These are phyloP conservation scores for Cephalopholis sonnerati DNA, from an alignment of 2,113 vertebrate genomes.

Conservation along the genomic window DNA sequence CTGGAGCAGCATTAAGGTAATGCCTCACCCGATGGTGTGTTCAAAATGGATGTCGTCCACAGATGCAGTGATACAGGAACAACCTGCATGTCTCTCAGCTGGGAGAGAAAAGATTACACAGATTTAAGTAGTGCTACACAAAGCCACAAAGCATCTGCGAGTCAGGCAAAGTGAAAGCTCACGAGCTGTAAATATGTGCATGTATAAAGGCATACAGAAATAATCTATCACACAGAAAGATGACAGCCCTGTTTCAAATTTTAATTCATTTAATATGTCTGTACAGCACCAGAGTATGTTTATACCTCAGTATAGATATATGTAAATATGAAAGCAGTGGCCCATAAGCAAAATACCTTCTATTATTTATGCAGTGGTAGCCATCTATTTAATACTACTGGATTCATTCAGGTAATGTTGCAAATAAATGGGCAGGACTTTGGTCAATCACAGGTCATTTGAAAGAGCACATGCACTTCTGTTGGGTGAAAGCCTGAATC, in stretches of 20 bases:
- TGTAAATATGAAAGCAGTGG: neutral
- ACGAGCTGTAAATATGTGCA: neutral
- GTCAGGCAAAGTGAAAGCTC: neutral
- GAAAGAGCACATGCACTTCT: too few species aligned
- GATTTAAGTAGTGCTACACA: neutral
- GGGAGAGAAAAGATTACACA: constrained; percentile 50
- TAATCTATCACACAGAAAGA: neutral
- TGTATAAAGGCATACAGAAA: neutral
- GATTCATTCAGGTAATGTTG: neutral
- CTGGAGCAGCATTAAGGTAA: neutral
- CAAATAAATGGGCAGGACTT: too few species aligned
- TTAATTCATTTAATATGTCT: neutral
- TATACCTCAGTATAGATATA: too few species aligned
- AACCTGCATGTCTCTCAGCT: constrained; percentile 96
- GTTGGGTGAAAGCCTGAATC: too few species aligned
- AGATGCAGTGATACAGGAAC: constrained; percentile 96
- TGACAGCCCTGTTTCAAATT: too few species aligned
- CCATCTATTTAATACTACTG: neutral
- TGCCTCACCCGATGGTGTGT: constrained; percentile 93
- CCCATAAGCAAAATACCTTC: neutral
- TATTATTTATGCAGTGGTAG: neutral
- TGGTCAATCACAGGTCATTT: too few species aligned
- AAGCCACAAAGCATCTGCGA: neutral
- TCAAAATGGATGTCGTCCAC: constrained; percentile 99
- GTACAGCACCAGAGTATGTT: too few species aligned